phyloP scores from a whole-genome alignment of 1,140 invertebrate species.

The Octopus bimaculoides region DNA sequence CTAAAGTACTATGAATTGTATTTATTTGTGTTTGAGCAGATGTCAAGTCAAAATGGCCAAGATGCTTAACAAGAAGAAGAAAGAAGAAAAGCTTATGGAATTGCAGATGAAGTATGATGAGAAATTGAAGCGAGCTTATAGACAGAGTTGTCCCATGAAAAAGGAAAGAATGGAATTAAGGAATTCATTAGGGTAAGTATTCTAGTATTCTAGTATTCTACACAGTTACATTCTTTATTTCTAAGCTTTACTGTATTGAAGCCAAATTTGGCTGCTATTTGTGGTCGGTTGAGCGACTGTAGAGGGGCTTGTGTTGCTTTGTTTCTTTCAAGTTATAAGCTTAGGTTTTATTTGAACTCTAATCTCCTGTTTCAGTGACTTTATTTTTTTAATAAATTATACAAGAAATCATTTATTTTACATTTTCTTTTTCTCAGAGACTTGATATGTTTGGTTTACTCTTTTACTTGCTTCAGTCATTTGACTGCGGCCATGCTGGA shows the following conservation, averaged over 20 bases:
- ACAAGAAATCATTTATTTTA: too few relatives aligned
- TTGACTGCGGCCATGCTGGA: too few relatives aligned
- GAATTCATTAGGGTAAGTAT: background rate
- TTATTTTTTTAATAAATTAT: too few relatives aligned
- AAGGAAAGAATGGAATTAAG: conserved; percentile 28
- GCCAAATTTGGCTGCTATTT: background rate
- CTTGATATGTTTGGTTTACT: too few relatives aligned
- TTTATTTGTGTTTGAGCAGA: conserved; percentile 9
- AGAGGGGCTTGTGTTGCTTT: background rate
- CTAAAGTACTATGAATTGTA: background rate
- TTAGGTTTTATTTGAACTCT: background rate
- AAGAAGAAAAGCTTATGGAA: conserved; percentile 37
- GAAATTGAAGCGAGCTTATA: conserved; percentile 36
- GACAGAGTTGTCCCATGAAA: conserved; percentile 31
- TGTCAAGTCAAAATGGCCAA: conserved; percentile 29
- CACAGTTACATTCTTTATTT: background rate
- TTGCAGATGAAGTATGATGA: conserved; percentile 43
- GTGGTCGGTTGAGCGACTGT: background rate
- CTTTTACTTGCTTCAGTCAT: too few relatives aligned
- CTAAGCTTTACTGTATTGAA: background rate
- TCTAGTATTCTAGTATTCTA: background rate
- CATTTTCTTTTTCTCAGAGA: too few relatives aligned
- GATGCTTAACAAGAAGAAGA: conserved; percentile 28
- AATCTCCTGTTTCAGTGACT: too few relatives aligned
- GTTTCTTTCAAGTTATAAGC: background rate